These are phyloP conservation scores for Ciconia stormi DNA, from an alignment of 2,113 vertebrate genomes.

Conservation along the genomic window DNA sequence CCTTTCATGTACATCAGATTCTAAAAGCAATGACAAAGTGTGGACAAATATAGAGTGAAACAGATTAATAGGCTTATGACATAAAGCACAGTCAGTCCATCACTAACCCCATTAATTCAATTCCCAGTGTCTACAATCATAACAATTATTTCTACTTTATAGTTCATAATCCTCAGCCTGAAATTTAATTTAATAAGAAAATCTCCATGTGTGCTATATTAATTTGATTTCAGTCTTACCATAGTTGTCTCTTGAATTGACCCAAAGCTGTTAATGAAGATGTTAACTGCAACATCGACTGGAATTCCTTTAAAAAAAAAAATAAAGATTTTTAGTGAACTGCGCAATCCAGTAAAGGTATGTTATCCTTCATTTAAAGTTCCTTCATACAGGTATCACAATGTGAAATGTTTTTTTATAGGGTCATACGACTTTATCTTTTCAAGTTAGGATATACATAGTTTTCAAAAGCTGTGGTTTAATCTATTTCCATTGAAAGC, in stretches of 20 bases:
- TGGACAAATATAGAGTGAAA: not conserved
- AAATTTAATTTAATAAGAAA: not conserved
- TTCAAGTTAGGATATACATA: not conserved
- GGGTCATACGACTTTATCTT: not conserved
- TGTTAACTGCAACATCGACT: conserved; percentile 96
- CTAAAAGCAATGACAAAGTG: not conserved
- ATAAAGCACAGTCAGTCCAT: not conserved
- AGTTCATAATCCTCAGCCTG: not conserved
- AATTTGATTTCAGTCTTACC: conserved; percentile 78
- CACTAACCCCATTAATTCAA: not conserved
- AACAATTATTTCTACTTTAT: not conserved
- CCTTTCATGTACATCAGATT: not conserved
- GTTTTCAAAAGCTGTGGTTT: not conserved
- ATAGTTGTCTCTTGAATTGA: conserved; percentile 99
- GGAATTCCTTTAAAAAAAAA: conserved; percentile 84
- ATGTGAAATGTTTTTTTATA: not conserved
- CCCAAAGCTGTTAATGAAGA: conserved; percentile 99
- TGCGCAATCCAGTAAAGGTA: not conserved
- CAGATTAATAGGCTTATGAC: not conserved
- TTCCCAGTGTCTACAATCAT: not conserved
- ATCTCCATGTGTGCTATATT: not conserved
- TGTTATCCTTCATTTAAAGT: not conserved
- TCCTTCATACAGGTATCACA: not conserved
- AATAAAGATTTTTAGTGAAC: not conserved
- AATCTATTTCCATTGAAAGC: not conserved